These are phyloP conservation scores for Tuberolachnus salignus DNA, from an alignment of 2,888 invertebrate genomes.

Conservation along the genomic window DNA sequence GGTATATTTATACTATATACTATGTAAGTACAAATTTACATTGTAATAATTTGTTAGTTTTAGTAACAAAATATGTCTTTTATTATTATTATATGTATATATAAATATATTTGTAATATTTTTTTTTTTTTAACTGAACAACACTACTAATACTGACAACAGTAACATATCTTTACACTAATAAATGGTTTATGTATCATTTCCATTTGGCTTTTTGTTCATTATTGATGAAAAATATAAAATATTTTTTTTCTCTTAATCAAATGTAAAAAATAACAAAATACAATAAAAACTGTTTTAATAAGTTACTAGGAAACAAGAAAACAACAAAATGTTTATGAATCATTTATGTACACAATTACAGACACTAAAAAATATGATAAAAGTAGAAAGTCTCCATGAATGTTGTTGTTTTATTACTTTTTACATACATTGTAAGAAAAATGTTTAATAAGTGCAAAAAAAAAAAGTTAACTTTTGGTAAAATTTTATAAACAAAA, in stretches of 20 bases:
- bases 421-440: constrained; percentile 34
- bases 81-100: neutral
- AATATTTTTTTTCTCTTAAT: constrained; percentile 15
- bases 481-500: constrained; percentile 45
- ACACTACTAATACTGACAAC: neutral
- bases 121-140: neutral
- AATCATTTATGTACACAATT: constrained; percentile 27
- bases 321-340: constrained; percentile 31
- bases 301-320: constrained; percentile 49
- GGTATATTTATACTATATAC: too few relatives aligned
- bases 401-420: constrained; percentile 11
- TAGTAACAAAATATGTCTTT: neutral
- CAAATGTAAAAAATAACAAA: constrained; percentile 17
- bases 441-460: constrained; percentile 45
- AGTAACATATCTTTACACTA: neutral
- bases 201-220: neutral
- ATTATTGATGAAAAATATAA: neutral
- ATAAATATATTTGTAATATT: too few relatives aligned
- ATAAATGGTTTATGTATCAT: neutral
- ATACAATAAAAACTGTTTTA: constrained; percentile 44
- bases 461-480: constrained; percentile 44
- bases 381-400: constrained; percentile 34
- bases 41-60: too few relatives aligned
- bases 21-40: too few relatives aligned
- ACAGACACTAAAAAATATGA: constrained; percentile 35